Percentiles rank a stretch among this genome's conserved stretches.
These are phyloP conservation scores for Daubentonia madagascariensis DNA, from an alignment of 2,113 vertebrate genomes.

Conservation along the genomic window DNA sequence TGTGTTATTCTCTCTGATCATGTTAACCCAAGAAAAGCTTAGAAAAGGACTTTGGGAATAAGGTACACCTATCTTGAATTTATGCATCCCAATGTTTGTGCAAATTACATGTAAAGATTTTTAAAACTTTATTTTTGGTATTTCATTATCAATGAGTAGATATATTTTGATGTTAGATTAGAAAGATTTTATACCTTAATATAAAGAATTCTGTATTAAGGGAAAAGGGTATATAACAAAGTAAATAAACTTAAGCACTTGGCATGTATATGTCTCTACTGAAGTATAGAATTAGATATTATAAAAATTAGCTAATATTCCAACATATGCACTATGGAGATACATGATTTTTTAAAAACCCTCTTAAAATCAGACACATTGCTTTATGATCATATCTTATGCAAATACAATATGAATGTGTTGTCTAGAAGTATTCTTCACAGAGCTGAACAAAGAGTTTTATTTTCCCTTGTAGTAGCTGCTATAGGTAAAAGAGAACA, in stretches of 20 bases:
- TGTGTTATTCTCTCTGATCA: background rate
- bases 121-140: background rate
- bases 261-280: background rate
- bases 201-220: background rate
- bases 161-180: background rate
- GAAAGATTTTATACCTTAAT: background rate
- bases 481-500: background rate
- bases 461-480: background rate
- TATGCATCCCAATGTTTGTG: background rate
- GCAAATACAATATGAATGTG: background rate
- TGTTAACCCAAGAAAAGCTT: background rate
- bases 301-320: background rate
- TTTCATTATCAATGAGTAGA: slow-evolving; percentile 16
- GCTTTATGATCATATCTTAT: background rate
- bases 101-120: background rate
- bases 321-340: background rate
- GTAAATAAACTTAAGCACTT: background rate
- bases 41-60: background rate
- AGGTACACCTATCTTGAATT: background rate
- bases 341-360: background rate
- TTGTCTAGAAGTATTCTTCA: slow-evolving; percentile 19
- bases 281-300: background rate
- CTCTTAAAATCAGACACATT: background rate
- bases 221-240: background rate
- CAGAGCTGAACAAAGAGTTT: background rate